Base-by-base conservation (phyloP, 2,797 vertebrate species). In the Rhabdomys pumilio region DNA sequence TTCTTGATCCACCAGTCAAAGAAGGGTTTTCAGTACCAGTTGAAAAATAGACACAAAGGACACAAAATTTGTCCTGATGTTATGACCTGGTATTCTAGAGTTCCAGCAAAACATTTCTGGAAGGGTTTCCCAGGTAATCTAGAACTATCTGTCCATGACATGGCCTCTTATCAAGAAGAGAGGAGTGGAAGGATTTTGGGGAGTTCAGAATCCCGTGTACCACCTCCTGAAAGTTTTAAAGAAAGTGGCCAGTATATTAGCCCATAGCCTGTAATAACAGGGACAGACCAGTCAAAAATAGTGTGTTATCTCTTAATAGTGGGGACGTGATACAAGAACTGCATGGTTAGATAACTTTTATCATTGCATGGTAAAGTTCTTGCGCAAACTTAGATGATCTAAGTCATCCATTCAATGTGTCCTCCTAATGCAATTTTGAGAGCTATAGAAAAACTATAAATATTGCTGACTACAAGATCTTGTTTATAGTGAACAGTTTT, bases 221-320 rank as follows among this genome's bases (percentile, higher is more conserved):
- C 47, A 76, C 65, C 80, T 87, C 96, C 85, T 97, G 96, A 82
- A 92, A 90, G 92, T 95, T 97, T 98, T 95, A 89, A 83, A 95
- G 94, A 94, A 96, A 92, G 91, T 96, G 88, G 91, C 92, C 95
- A 94, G 75, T 94, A 53, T 96, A 59, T 95, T 94, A 96, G 96
- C 97, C 92, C 94, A 83, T 97, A 97, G 83, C 95, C 96, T n/a
- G 85, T 82, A 92, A 96, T 97, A 97, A 81, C 93, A 96, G 90
- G 92, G 69, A 81, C 93, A 95, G 93, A 59, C 75, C 95, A 95
- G 92, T 63, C 86, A 61, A 84, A 38, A 65, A 24, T 29, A 89
- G 14, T 75, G 63, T 1, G 13, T 59, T 59, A 75, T 50, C 17
- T 65, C 57, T 67, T 65, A 55, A 15, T 24, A 41, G 26, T 5